These are phyloP conservation scores for Bryconaethiops microstoma DNA, from an alignment of 2,797 vertebrate genomes.

Conservation along the genomic window DNA sequence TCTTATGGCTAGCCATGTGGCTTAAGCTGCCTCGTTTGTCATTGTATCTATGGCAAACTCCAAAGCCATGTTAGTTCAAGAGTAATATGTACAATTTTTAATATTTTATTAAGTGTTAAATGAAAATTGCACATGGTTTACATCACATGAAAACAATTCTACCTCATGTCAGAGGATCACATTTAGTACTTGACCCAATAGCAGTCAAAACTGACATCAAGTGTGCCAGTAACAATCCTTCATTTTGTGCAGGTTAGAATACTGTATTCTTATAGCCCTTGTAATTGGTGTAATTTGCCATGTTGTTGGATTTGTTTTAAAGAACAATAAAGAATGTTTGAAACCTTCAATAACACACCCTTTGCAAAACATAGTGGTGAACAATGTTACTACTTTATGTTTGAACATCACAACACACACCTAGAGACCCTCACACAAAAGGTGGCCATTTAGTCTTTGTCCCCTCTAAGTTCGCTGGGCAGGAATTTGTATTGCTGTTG, in stretches of 20 bases:
- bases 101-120: not conserved
- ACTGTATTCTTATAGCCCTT: not conserved
- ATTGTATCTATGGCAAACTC: not conserved
- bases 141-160: not conserved
- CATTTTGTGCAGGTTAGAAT: not conserved
- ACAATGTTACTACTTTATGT: not conserved
- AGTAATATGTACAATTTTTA: not conserved
- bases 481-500: conserved; percentile 99
- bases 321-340: not conserved
- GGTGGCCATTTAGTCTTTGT: conserved; percentile 81
- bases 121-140: not conserved
- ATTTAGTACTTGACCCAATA: not conserved
- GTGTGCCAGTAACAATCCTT: not conserved
- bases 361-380: not conserved
- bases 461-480: conserved; percentile 92
- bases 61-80: not conserved
- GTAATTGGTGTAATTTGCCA: no score
- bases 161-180: not conserved
- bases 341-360: not conserved
- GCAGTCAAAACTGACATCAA: not conserved
- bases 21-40: not conserved
- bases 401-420: not conserved
- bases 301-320: not conserved
- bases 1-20: not conserved
- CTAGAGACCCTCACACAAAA: not conserved